These are phyloP conservation scores for Parazoanthus darwini DNA, from an alignment of 92 coral and sea anemone species.

Conservation along the genomic window DNA sequence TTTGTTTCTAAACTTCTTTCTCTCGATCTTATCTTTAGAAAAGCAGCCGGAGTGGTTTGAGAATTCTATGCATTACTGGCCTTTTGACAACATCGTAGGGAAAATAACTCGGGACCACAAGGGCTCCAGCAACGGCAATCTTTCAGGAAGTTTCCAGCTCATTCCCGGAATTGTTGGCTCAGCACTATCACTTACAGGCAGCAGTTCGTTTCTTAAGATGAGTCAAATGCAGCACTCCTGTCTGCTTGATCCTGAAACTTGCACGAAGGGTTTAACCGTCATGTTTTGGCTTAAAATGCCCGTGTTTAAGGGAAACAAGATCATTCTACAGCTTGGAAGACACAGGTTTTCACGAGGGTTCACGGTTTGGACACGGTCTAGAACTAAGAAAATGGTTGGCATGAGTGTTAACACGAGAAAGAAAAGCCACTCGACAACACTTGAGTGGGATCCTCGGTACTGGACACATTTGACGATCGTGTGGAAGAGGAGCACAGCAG, in stretches of 20 bases:
- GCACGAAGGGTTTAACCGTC: constrained; percentile 73
- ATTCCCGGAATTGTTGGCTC: constrained; percentile 85
- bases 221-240: constrained; percentile 76
- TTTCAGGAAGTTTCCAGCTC: constrained; percentile 57
- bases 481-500: constrained; percentile 56
- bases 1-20: constrained; percentile 53
- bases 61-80: constrained; percentile 81
- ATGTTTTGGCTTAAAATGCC: constrained; percentile 88
- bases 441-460: constrained; percentile 57
- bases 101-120: constrained; percentile 54
- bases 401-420: constrained; percentile 63
- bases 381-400: constrained; percentile 51
- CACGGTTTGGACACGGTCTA: constrained; percentile 76
- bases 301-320: constrained; percentile 62
- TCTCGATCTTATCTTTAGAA: constrained; percentile 67
- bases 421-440: constrained; percentile 39
- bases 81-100: constrained; percentile 69
- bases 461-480: constrained; percentile 86
- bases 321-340: constrained; percentile 84
- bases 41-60: constrained; percentile 80
- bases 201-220: constrained; percentile 58
- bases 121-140: constrained; percentile 63
- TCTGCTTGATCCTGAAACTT: constrained; percentile 70
- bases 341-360: constrained; percentile 83
- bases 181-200: constrained; percentile 74